Evolutionary conservation across 2,113 vertebrate genomes (phyloP), one percentile per base, ranked within the genome.

Genomic region (Apteryx owenii): DNA sequence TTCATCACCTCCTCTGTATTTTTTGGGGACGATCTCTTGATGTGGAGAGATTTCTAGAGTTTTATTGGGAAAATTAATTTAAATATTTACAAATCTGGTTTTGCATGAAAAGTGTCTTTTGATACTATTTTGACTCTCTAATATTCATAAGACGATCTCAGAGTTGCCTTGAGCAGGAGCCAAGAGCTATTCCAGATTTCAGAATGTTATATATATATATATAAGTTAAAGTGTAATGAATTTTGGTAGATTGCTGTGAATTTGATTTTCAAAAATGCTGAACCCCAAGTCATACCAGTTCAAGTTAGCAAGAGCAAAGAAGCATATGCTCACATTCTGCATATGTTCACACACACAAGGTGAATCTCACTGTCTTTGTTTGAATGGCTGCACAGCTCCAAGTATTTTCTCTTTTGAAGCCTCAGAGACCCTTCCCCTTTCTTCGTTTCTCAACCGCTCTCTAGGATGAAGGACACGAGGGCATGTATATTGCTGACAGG

Each of bases 391-490:
- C 40, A 42, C 20, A n/a, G 14, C 62, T 96, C 62, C 12, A 51
- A 91, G 69, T 1, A 16, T 69, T 92, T 96, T 89, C 87, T 53
- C 62, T 66, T 92, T 94, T 61, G 73, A 96, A 77, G 82, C 18
- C 26, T 38, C 77, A 84, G 7, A 94, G 68, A 93, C 40, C 4
- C 48, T 84, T 87, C 42, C 16, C 56, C 17, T 90, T 93, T 90
- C 85, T 95, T 94, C 29, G 78, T 92, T 95, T 97, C 85, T 85
- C 69, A 22, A 19, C 58, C 20, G 17, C 16, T 71, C 60, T 82
- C 31, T 56, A 51, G 7, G 71, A 70, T 93, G 85, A 97, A 96
- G 89, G 85, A 85, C 89, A 82, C 42, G 5, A 91, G 79, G 68
- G 61, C 51, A 44, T 85, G 81, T 69, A 50, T 54, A 89, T 38